Evolutionary conservation across 2,797 vertebrate genomes (phyloP).

Genomic region (Synaphobranchus kaupii): DNA sequence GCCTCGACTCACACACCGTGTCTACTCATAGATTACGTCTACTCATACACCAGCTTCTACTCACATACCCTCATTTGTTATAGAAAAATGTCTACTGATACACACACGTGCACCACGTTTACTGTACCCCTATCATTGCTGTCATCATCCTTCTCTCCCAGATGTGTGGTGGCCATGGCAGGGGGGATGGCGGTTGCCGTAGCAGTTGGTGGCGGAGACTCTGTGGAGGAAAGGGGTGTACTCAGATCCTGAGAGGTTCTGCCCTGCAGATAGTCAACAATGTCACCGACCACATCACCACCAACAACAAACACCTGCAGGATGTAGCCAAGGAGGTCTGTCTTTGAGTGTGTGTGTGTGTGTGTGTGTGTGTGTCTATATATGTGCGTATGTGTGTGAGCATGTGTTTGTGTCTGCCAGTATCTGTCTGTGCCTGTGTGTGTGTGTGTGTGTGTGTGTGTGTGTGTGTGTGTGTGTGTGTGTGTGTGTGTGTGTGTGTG

Average conservation of each 20-base stretch:
- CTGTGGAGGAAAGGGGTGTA: constrained; percentile 76
- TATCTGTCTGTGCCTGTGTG: neutral
- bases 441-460: neutral
- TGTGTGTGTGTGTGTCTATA: neutral
- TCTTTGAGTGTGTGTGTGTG: constrained; percentile 23
- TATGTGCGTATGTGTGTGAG: neutral
- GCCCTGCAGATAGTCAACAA: constrained; percentile 60
- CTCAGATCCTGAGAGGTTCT: constrained; percentile 71
- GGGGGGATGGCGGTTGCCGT: constrained; percentile 78
- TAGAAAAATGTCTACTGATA: no score
- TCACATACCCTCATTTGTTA: neutral
- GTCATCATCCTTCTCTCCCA: constrained; percentile 33
- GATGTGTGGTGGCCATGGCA: constrained; percentile 70
- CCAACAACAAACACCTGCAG: constrained; percentile 65
- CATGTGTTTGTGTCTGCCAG: no score
- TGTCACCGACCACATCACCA: constrained; percentile 61
- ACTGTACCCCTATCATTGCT: neutral
- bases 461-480: neutral
- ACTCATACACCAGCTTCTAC: neutral
- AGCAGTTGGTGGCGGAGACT: constrained; percentile 56
- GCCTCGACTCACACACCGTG: neutral
- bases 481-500: no score
- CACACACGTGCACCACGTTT: neutral
- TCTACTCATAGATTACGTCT: no score
- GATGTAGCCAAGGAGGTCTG: constrained; percentile 72